Percentiles rank a stretch among this genome's conserved stretches.
phyloP scores from a whole-genome alignment of 2,888 invertebrate genomes.

The Morpho deidamia region DNA sequence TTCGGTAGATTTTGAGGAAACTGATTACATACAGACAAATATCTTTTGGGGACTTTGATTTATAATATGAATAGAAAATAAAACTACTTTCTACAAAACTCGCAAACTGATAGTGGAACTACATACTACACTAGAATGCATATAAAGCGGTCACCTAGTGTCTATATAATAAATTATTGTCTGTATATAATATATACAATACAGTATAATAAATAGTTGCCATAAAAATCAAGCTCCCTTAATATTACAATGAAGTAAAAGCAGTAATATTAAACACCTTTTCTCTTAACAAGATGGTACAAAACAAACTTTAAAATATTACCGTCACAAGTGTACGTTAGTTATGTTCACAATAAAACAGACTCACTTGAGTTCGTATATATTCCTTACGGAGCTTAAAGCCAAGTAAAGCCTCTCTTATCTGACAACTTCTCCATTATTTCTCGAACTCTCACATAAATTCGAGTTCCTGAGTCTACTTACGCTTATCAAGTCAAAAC shows the following conservation, averaged over 20 bases:
- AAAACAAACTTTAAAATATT: slow-evolving; percentile 20
- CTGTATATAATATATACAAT: too few species aligned
- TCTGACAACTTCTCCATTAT: slow-evolving; percentile 71
- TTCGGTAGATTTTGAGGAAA: too few species aligned
- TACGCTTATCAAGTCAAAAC: slow-evolving; percentile 71
- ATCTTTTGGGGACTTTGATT: too few species aligned
- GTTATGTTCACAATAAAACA: slow-evolving; percentile 36
- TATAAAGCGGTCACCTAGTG: too few species aligned
- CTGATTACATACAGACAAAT: too few species aligned
- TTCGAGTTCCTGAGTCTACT: slow-evolving; percentile 57
- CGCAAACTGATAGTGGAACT: too few species aligned
- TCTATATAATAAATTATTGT: too few species aligned
- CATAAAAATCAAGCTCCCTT: too few species aligned
- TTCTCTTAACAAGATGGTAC: slow-evolving; percentile 10
- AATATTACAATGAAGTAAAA: background rate
- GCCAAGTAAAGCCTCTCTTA: slow-evolving; percentile 60
- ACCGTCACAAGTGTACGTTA: slow-evolving; percentile 20
- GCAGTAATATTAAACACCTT: slow-evolving; percentile 1
- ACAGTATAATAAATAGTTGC: too few species aligned
- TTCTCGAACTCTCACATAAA: slow-evolving; percentile 64
- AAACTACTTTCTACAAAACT: too few species aligned
- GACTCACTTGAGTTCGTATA: slow-evolving; percentile 32
- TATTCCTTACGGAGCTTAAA: slow-evolving; percentile 37
- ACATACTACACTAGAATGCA: too few species aligned
- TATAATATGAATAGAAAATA: too few species aligned